A percentile compares a stretch with the other conserved stretches of the same genome.
These are phyloP conservation scores for Corythornis cristatus DNA, from an alignment of 2,113 vertebrate genomes.

Conservation along the genomic window DNA sequence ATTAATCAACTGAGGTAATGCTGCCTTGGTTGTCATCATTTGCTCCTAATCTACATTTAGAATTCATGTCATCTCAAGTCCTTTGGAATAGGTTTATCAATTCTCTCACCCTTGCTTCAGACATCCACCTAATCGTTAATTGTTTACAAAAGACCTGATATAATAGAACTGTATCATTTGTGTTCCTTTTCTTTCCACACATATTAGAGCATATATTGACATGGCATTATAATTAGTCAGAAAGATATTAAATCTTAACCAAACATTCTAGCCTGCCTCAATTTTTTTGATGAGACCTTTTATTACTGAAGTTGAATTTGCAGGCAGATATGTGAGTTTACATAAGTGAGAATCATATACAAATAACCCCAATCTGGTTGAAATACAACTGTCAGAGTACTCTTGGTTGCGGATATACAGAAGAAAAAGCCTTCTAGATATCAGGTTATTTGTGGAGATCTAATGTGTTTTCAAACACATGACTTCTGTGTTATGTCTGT, in stretches of 20 bases:
- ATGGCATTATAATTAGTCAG: conserved; percentile 32
- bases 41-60: conserved; percentile 75
- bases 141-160: conserved; percentile 48
- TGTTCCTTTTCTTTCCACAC: conserved; percentile 44
- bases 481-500: conserved; percentile 20
- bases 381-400: conserved; percentile 14
- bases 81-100: conserved; percentile 69
- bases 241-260: conserved; percentile 55
- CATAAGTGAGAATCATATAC: neutral
- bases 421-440: neutral
- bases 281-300: conserved; percentile 51
- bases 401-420: neutral
- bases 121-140: neutral
- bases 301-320: conserved; percentile 23
- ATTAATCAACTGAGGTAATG: conserved; percentile 80
- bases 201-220: conserved; percentile 20
- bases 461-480: conserved; percentile 27
- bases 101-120: conserved; percentile 53
- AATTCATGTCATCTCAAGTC: conserved; percentile 73
- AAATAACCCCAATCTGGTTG: neutral
- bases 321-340: conserved; percentile 18
- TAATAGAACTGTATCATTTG: conserved; percentile 2
- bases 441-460: neutral
- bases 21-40: conserved; percentile 72
- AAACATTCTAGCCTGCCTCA: conserved; percentile 27